Percentiles rank a stretch among this genome's conserved stretches.
phyloP scores from a whole-genome alignment of 2,888 invertebrate genomes.

The Piscicola geometra region DNA sequence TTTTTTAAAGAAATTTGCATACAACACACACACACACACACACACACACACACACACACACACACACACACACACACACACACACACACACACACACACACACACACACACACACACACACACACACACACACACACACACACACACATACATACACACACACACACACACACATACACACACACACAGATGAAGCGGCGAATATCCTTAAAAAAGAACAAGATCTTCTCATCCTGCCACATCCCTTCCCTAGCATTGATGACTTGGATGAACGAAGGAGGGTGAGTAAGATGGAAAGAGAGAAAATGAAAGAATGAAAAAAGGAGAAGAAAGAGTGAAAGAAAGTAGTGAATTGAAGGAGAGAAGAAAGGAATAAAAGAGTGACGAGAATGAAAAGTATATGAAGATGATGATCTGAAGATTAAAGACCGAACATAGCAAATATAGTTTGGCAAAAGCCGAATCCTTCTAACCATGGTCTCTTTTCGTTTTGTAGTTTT shows the following conservation, averaged over 20 bases:
- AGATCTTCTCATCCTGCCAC: background rate
- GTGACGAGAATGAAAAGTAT: background rate
- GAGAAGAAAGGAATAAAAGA: background rate
- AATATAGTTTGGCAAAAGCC: too few relatives aligned
- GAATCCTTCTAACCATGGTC: too few relatives aligned
- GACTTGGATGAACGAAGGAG: slow-evolving; percentile 5
- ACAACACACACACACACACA: too few relatives aligned
- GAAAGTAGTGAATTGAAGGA: background rate
- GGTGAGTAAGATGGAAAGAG: background rate
- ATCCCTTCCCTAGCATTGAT: slow-evolving; percentile 3
- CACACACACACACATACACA: too few relatives aligned
- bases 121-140: too few relatives aligned
- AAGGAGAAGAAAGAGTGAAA: background rate
- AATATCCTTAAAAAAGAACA: background rate
- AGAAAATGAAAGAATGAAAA: background rate
- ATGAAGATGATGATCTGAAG: background rate
- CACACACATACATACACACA: too few relatives aligned
- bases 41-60: too few relatives aligned
- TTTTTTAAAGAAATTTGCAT: too few relatives aligned
- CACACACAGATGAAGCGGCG: background rate
- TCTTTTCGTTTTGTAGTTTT: too few relatives aligned
- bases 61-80: too few relatives aligned
- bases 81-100: too few relatives aligned
- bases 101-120: too few relatives aligned
- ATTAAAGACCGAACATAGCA: background rate